Evolutionary conservation across 1,140 invertebrate genomes (phyloP), one percentile per base, ranked within the genome.

Genomic region (Scaptomyza hsui): DNA sequence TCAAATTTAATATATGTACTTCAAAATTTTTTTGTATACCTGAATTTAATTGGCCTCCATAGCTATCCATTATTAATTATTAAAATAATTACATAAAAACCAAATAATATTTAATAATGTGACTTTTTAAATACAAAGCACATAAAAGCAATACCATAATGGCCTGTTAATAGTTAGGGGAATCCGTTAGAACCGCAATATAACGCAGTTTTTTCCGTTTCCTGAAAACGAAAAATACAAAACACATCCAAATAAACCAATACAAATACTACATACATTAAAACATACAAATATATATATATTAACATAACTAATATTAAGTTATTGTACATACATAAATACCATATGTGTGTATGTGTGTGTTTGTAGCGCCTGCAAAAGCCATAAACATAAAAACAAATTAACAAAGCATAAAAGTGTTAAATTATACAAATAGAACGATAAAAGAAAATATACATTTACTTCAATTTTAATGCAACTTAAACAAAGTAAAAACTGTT

Each of bases 61-160:
- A 59, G 59, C 9, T 49, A 48, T 24, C 15, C 5, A 45, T 41
- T 21, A 32, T 52, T 29, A 29, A 29, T 49, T 15, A 55, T 39
- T 21, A 32, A 62, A 56, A 18, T 0, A 55, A 59, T 29, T 29
- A 51, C 10, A 32, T 7, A 49, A 44, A 18, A 32, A 39, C 12
- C 29, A 61, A 16, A 26, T n/a, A 35, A 26, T 26, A 45, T n/a
- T 55, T 24, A 63, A 15, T 35, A 32, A 51, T 32, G 52, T 71
- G 61, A 59, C 61, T 65, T 53, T 15, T 19, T 13, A 37, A 21
- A 37, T 64, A 62, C 35, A 37, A 65, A 60, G 57, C 62, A 72
- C 62, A 72, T 35, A 67, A 37, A 72, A 72, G 69, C 69, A 72
- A 67, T 72, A 72, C 69, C 69, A 67, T 72, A 47, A 72, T 72